These are phyloP conservation scores for Accipiter virgatus DNA, from an alignment of 2,113 vertebrate genomes.

Conservation along the genomic window DNA sequence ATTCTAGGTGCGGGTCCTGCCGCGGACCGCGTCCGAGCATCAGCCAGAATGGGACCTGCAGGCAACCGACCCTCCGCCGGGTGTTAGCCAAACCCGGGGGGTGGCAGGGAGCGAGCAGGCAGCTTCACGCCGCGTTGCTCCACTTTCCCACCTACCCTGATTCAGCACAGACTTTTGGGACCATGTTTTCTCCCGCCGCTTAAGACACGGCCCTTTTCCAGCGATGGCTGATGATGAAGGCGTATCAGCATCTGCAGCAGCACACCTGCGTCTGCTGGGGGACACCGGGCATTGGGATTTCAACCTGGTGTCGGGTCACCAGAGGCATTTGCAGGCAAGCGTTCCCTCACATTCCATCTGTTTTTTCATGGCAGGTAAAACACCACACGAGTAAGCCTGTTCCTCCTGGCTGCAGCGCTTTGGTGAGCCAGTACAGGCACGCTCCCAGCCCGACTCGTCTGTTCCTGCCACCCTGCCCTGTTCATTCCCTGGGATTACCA, in stretches of 20 bases:
- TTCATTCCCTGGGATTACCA: not conserved
- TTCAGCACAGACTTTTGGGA: not conserved
- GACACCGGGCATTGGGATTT: not conserved
- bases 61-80: not conserved
- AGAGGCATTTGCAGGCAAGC: not conserved
- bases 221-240: not conserved
- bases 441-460: not conserved
- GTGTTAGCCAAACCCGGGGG: not conserved
- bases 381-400: not conserved
- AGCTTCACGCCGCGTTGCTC: not conserved
- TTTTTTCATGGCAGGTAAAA: not conserved
- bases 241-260: too few relatives aligned
- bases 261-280: not conserved
- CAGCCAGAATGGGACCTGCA: not conserved
- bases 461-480: not conserved
- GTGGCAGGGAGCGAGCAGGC: not conserved
- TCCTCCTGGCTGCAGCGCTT: not conserved
- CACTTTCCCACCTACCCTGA: not conserved
- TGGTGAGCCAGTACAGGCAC: not conserved
- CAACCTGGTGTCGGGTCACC: not conserved
- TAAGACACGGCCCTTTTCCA: not conserved
- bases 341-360: not conserved
- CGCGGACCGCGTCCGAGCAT: accelerated
- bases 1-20: not conserved
- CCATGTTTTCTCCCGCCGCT: accelerated